Evolutionary conservation across 2,113 vertebrate genomes (phyloP).

Genomic region (Pithys albifrons): DNA sequence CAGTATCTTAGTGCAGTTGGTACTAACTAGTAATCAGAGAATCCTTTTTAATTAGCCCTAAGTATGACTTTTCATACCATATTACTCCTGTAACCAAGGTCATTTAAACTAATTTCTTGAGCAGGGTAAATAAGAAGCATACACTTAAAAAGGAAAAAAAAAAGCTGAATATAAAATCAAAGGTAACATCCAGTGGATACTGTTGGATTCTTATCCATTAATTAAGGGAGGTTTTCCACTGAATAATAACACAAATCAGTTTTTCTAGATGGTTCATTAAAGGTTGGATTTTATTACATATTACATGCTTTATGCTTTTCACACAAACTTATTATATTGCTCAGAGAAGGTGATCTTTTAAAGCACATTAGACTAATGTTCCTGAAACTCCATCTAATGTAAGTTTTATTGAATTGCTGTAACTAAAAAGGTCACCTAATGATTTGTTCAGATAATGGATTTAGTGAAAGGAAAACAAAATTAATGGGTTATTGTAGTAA

Average conservation of each 20-base stretch:
- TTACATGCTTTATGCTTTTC: constrained; percentile 92
- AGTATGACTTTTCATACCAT: constrained; percentile 7
- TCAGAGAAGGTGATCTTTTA: constrained; percentile 88
- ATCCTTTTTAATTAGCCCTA: constrained; percentile 34
- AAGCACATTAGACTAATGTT: constrained; percentile 90
- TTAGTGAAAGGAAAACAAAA: constrained; percentile 76
- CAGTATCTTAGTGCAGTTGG: background rate
- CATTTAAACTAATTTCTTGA: constrained; percentile 34
- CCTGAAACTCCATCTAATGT: constrained; percentile 89
- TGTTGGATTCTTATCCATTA: constrained; percentile 67
- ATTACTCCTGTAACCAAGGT: constrained; percentile 52
- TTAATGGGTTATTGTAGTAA: constrained; percentile 70
- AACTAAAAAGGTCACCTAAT: constrained; percentile 83
- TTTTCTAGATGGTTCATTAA: constrained; percentile 88
- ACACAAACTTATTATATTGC: constrained; percentile 91
- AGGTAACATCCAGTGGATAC: background rate
- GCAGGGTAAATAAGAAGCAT: background rate
- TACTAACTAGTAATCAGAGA: background rate
- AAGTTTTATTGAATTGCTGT: constrained; percentile 84
- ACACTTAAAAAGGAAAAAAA: constrained; percentile 42
- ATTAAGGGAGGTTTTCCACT: constrained; percentile 67
- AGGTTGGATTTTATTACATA: constrained; percentile 91
- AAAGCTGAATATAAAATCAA: constrained; percentile 30
- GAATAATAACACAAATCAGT: constrained; percentile 73
- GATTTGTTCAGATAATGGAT: constrained; percentile 79